phyloP scores from a whole-genome alignment of 2,113 vertebrate species.

The Choloepus hoffmanni region DNA sequence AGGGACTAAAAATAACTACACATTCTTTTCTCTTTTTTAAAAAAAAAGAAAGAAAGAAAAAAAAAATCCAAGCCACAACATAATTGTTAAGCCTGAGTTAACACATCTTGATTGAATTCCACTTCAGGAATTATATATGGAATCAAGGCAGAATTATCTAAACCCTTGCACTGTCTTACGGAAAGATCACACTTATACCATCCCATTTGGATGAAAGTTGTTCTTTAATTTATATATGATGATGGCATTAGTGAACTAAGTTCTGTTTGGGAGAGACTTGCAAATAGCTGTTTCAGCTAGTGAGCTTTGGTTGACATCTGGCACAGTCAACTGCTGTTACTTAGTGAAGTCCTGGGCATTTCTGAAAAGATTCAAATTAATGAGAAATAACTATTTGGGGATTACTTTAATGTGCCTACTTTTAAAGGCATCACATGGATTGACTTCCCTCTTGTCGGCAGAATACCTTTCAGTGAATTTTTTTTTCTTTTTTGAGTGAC shows the following conservation, averaged over 20 bases:
- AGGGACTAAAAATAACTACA: conserved; percentile 30
- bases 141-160: conserved; percentile 33
- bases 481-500: no score
- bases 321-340: background rate
- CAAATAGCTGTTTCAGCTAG: conserved; percentile 34
- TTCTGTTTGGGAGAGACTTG: conserved; percentile 5
- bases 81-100: conserved; percentile 46
- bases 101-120: background rate
- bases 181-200: background rate
- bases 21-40: background rate
- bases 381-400: conserved; percentile 39
- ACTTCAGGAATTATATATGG: conserved; percentile 48
- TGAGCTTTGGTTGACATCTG: background rate
- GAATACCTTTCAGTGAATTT: conserved; percentile 1
- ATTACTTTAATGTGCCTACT: background rate
- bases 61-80: background rate
- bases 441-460: conserved; percentile 5
- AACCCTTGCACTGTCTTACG: conserved; percentile 14
- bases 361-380: conserved; percentile 23
- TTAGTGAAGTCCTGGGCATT: conserved; percentile 4
- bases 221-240: conserved; percentile 17
- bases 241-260: background rate
- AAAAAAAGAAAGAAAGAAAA: background rate
- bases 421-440: conserved; percentile 15
- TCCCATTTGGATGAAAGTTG: background rate